phyloP scores from a whole-genome alignment of 53 echinoderm and acorn worm genomes.

The Astropecten irregularis region DNA sequence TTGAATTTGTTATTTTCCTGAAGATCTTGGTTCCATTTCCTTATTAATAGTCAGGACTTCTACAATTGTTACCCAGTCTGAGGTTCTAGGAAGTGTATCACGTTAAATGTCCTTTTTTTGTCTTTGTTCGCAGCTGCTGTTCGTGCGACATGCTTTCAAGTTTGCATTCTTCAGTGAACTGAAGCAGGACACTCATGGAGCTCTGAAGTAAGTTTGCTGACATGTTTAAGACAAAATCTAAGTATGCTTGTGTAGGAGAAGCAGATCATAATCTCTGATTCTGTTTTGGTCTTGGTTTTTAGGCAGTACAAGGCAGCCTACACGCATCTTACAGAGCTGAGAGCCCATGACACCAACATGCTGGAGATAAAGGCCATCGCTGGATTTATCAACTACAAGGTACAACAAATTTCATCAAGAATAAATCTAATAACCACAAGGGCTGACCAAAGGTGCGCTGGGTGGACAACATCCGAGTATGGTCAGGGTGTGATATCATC shows the following conservation, averaged over 20 bases:
- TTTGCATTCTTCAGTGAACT: conserved; percentile 96
- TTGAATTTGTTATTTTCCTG: too few relatives aligned
- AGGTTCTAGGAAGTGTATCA: too few relatives aligned
- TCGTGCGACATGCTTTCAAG: conserved; percentile 97
- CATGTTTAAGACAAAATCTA: too few relatives aligned
- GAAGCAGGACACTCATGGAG: conserved; percentile 88
- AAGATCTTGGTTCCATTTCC: too few relatives aligned
- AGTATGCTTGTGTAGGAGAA: background rate
- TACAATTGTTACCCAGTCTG: too few relatives aligned
- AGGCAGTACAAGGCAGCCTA: conserved; percentile 97
- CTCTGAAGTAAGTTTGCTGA: conserved; percentile 84
- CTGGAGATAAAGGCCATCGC: conserved; percentile 92
- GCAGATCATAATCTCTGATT: background rate
- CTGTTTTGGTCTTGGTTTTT: conserved; percentile 14
- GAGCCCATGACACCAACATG: conserved; percentile 99
- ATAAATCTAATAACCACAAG: too few relatives aligned
- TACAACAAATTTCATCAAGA: too few relatives aligned
- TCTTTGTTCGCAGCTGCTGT: conserved; percentile 80
- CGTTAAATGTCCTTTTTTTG: too few relatives aligned
- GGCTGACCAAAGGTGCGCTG: too few relatives aligned
- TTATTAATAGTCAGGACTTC: too few relatives aligned
- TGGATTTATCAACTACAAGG: conserved; percentile 99
- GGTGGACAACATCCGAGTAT: too few relatives aligned
- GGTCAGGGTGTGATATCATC: too few relatives aligned
- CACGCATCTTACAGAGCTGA: conserved; percentile 85